Percentiles rank a stretch among this genome's conserved stretches.
phyloP scores from a whole-genome alignment of 2,797 vertebrate genomes.

The Mormyrops attenuatus region DNA sequence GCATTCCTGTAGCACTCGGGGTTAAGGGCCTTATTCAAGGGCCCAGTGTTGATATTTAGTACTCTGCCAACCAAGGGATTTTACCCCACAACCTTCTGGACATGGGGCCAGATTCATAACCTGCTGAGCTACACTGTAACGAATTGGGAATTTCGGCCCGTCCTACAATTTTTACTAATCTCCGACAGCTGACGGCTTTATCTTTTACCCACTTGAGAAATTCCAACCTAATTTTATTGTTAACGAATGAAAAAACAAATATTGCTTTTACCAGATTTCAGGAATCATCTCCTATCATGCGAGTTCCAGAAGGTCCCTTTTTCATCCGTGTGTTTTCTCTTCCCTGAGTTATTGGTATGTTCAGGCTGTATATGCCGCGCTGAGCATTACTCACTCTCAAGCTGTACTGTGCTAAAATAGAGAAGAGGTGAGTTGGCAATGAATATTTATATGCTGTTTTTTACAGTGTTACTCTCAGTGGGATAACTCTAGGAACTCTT shows the following conservation, averaged over 20 bases:
- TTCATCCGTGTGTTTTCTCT: neutral
- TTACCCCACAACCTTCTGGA: neutral
- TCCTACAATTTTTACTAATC: neutral
- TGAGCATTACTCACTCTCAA: constrained; percentile 20
- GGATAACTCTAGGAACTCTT: constrained; percentile 30
- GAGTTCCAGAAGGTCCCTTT: neutral
- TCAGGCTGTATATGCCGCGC: constrained; percentile 15
- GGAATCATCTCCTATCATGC: neutral
- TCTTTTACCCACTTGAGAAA: neutral
- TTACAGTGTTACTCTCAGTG: constrained; percentile 24
- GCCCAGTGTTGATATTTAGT: neutral
- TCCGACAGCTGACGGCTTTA: neutral
- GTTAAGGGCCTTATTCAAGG: neutral
- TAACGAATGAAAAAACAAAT: neutral
- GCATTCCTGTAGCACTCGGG: neutral
- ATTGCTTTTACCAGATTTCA: neutral
- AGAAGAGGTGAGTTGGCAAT: neutral
- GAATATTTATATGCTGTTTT: constrained; percentile 17
- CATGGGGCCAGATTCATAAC: neutral
- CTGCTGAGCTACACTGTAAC: neutral
- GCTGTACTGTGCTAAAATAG: neutral
- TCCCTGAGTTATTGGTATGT: neutral
- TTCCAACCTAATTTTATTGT: neutral
- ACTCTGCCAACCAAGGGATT: neutral
- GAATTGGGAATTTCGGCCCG: neutral